Conservation (phyloP, 2,888 invertebrate species). For the Perizoma affinitatum region DNA sequence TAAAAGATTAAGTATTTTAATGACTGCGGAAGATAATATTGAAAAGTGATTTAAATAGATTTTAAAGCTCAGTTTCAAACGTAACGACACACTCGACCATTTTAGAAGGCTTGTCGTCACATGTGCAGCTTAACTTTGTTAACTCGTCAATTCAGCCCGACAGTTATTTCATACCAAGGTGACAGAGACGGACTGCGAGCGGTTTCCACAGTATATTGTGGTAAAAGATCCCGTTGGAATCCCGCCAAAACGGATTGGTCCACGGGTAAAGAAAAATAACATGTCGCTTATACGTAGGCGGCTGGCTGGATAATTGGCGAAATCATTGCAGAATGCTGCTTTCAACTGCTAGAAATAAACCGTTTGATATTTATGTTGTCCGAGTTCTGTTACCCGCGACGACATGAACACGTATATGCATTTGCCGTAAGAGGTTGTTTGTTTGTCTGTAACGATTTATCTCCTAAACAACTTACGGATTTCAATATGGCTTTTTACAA, state of each 20-base stretch:
- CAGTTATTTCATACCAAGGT: slow-evolving; percentile 21
- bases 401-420: too few species aligned
- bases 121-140: slow-evolving; percentile 20
- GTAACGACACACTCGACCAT: neutral
- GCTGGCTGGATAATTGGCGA: slow-evolving; percentile 34
- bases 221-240: slow-evolving; percentile 32
- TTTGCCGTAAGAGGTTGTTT: too few species aligned
- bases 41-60: too few species aligned
- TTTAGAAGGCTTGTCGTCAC: slow-evolving; percentile 16
- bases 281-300: slow-evolving; percentile 31
- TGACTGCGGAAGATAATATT: too few species aligned
- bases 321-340: slow-evolving; percentile 32
- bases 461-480: too few species aligned
- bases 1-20: too few species aligned
- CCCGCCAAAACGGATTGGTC: slow-evolving; percentile 35
- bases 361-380: slow-evolving; percentile 27
- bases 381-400: neutral
- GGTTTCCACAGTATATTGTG: slow-evolving; percentile 33
- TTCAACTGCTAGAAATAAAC: slow-evolving; percentile 25
- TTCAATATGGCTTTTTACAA: neutral
- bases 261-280: slow-evolving; percentile 29
- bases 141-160: slow-evolving; percentile 18
- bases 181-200: slow-evolving; percentile 28
- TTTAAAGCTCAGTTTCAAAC: too few species aligned
- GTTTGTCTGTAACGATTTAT: too few species aligned